Conservation (phyloP, 2,113 vertebrate species). For the Poeciliopsis prolifica region DNA sequence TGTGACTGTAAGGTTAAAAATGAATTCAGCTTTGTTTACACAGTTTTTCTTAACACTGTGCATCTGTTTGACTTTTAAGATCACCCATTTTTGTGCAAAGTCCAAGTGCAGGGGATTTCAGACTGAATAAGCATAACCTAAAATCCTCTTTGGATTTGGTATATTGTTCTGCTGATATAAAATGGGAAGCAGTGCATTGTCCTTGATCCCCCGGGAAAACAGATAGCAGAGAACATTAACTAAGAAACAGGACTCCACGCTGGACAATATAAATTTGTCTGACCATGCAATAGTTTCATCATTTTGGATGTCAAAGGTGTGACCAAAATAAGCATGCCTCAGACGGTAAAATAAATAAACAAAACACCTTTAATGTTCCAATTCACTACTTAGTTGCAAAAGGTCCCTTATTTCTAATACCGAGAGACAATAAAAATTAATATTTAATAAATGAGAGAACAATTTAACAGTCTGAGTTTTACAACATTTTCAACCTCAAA, state of each 20-base stretch:
- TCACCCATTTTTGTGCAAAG: neutral
- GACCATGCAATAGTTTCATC: neutral
- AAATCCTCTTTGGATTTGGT: neutral
- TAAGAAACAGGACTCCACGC: neutral
- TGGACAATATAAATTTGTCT: neutral
- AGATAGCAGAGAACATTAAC: neutral
- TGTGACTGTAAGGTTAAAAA: neutral
- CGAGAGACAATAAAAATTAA: no score
- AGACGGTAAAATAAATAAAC: neutral
- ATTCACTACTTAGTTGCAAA: neutral
- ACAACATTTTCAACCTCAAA: neutral
- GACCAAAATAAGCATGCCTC: no score
- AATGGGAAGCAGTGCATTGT: neutral
- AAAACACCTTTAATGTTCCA: neutral
- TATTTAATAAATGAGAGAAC: no score
- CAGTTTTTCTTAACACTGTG: constrained; percentile 1
- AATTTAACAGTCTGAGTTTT: neutral
- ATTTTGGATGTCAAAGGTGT: no score
- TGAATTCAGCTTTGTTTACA: neutral
- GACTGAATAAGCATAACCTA: neutral
- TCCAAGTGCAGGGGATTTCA: neutral
- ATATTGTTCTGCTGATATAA: neutral
- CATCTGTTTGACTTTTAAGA: neutral
- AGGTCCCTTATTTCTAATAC: neutral
- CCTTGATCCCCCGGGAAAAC: neutral